Evolutionary conservation across 2,888 invertebrate species (phyloP).

Genomic region (Tipula helvola): DNA sequence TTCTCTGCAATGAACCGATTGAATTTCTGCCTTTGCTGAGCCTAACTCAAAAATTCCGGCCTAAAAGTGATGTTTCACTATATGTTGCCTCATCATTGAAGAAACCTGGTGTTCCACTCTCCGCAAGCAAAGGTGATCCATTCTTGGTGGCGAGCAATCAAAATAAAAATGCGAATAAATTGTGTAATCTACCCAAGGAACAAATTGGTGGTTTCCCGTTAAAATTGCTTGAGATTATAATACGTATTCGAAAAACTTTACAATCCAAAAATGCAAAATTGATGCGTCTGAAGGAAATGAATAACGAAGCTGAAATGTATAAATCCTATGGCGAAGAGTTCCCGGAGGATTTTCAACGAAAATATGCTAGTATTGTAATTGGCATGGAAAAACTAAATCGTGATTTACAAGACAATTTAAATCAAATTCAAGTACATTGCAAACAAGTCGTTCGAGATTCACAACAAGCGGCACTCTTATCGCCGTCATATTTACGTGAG

Average conservation of each 20-base stretch:
- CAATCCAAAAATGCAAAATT: constrained; percentile 71
- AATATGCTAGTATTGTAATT: constrained; percentile 77
- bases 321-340: constrained; percentile 67
- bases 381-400: constrained; percentile 85
- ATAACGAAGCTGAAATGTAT: constrained; percentile 78
- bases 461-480: constrained; percentile 72
- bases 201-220: constrained; percentile 70
- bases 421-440: constrained; percentile 71
- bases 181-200: constrained; percentile 33
- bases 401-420: constrained; percentile 73
- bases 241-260: constrained; percentile 75
- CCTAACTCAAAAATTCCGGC: constrained; percentile 68
- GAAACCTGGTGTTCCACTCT: constrained; percentile 25
- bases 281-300: constrained; percentile 68
- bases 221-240: constrained; percentile 73
- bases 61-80: constrained; percentile 26
- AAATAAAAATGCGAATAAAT: constrained; percentile 32
- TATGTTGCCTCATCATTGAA: constrained; percentile 10
- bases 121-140: constrained; percentile 51
- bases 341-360: constrained; percentile 78
- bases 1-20: constrained; percentile 80
- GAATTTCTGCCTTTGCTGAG: constrained; percentile 81
- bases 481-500: constrained; percentile 77
- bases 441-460: constrained; percentile 81
- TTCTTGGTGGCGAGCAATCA: constrained; percentile 42